Conservation (phyloP, 1,140 invertebrate genomes). For the Ceratoteleas bidentatus region DNA sequence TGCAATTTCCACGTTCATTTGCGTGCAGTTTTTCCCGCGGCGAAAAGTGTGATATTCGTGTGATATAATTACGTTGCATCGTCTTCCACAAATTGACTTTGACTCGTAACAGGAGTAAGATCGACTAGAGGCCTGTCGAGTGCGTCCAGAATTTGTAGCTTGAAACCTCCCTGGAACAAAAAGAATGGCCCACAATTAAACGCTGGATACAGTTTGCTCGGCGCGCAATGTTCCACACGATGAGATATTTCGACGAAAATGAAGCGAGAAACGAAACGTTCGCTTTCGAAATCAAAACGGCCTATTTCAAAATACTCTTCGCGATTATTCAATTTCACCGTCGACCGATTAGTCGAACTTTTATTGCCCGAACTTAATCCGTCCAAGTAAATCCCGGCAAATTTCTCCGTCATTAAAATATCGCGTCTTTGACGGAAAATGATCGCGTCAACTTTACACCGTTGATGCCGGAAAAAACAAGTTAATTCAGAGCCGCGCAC, state of each 20-base stretch:
- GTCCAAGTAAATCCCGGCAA: background rate
- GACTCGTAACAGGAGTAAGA: slow-evolving; percentile 89
- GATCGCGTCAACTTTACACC: background rate
- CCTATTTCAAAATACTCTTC: too few relatives aligned
- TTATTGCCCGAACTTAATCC: too few relatives aligned
- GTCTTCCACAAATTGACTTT: slow-evolving; percentile 89
- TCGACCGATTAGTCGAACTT: too few relatives aligned
- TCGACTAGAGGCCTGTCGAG: slow-evolving; percentile 91
- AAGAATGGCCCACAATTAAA: slow-evolving; percentile 19
- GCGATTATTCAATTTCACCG: too few relatives aligned
- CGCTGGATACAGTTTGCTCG: background rate
- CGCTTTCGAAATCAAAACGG: too few relatives aligned
- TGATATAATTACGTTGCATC: slow-evolving; percentile 89
- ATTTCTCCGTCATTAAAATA: slow-evolving; percentile 6
- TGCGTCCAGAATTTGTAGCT: slow-evolving; percentile 90
- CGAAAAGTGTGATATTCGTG: background rate
- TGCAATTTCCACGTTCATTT: too few relatives aligned
- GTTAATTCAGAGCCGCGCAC: background rate
- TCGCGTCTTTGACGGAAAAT: background rate
- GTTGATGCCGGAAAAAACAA: background rate
- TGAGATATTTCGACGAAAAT: background rate
- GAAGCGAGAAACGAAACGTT: too few relatives aligned
- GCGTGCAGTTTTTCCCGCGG: too few relatives aligned
- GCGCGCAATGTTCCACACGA: slow-evolving; percentile 4
- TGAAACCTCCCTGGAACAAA: slow-evolving; percentile 90